Percentiles rank a stretch among this genome's conserved stretches.
Evolutionary conservation across 1,140 invertebrate species (phyloP).

Genomic region (Panagrolaimus sp.): DNA sequence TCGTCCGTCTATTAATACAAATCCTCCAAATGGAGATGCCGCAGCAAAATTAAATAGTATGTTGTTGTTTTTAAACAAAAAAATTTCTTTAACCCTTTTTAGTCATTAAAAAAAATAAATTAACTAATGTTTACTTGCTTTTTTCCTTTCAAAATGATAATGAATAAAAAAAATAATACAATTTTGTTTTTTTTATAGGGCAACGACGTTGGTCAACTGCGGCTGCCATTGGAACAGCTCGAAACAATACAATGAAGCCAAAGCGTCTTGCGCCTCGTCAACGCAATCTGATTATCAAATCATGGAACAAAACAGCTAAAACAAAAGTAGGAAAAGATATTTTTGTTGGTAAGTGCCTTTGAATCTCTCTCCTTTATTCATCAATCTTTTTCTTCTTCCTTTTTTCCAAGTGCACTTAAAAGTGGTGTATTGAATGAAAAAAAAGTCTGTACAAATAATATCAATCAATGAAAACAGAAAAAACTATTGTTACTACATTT

Average conservation of each 20-base stretch:
- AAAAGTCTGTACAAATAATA: too few species aligned
- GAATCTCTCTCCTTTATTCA: not conserved
- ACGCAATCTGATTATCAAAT: constrained; percentile 42
- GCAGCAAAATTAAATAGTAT: constrained; percentile 7
- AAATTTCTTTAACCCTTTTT: not conserved
- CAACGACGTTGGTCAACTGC: constrained; percentile 39
- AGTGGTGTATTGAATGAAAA: too few species aligned
- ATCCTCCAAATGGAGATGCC: constrained; percentile 2
- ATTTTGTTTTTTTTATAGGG: constrained; percentile 9
- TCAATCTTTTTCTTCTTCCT: constrained; percentile 15
- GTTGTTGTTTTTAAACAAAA: constrained; percentile 7
- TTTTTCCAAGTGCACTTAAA: constrained; percentile 4
- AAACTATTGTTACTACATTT: too few species aligned
- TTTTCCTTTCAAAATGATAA: not conserved
- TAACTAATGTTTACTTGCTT: too few species aligned
- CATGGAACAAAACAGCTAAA: constrained; percentile 38
- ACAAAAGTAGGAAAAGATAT: constrained; percentile 37
- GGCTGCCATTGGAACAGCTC: constrained; percentile 27
- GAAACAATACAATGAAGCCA: constrained; percentile 36
- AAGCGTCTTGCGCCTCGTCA: constrained; percentile 38
- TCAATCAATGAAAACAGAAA: too few species aligned
- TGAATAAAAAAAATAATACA: not conserved
- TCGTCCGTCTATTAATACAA: constrained; percentile 8
- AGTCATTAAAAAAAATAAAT: too few species aligned
- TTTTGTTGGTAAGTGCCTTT: constrained; percentile 30